Conservation (phyloP, 2,888 invertebrate species). For the Chirona hameri region DNA sequence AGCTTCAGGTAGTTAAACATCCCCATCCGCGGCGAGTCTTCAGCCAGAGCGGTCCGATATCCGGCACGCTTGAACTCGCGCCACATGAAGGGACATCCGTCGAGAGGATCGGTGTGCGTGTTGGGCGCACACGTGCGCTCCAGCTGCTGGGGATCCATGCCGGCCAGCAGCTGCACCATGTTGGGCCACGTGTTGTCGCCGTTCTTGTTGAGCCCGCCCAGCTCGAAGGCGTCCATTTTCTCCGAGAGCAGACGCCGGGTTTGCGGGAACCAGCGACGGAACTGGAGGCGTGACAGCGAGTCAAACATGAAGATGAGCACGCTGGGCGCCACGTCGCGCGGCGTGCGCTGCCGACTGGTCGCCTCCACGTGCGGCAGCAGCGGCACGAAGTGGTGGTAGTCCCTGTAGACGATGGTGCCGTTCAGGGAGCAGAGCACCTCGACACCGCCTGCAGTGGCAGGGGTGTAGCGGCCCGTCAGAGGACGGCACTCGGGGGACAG, state of each 20-base stretch:
- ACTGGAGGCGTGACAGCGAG: constrained; percentile 48
- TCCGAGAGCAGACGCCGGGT: constrained; percentile 41
- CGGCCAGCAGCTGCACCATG: constrained; percentile 72
- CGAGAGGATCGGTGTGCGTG: constrained; percentile 56
- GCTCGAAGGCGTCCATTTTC: constrained; percentile 44
- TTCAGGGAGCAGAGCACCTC: constrained; percentile 38
- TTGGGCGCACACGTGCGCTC: constrained; percentile 60
- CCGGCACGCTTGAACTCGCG: constrained; percentile 67
- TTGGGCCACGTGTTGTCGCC: constrained; percentile 94
- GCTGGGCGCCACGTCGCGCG: constrained; percentile 41
- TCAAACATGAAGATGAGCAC: constrained; percentile 49
- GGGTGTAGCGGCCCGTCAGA: background rate
- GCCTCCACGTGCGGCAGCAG: no score
- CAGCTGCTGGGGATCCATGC: constrained; percentile 63
- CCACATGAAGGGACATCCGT: constrained; percentile 80
- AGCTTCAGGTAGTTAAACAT: constrained; percentile 74
- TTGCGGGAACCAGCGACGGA: constrained; percentile 43
- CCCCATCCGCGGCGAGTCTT: constrained; percentile 74
- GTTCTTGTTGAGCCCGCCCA: constrained; percentile 60
- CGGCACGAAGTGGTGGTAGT: constrained; percentile 36
- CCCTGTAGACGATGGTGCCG: constrained; percentile 40
- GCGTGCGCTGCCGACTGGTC: background rate
- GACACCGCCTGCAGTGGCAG: constrained; percentile 26
- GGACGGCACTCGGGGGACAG: background rate
- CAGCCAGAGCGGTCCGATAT: constrained; percentile 73